phyloP scores from a whole-genome alignment of 1,140 invertebrate species.

The Thalassaphorura encarpata region DNA sequence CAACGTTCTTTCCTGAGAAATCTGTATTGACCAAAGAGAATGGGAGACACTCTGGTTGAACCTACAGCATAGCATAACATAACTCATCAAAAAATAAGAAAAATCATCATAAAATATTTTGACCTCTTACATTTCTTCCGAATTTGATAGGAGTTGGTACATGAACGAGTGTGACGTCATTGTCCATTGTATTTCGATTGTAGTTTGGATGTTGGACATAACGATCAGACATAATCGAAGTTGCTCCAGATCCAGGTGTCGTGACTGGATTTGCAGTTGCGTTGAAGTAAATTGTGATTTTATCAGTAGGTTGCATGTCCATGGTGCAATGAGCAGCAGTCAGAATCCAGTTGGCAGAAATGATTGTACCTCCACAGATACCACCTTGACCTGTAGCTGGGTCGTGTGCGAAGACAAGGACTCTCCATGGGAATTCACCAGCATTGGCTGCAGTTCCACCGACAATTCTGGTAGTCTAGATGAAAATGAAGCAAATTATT shows the following conservation, averaged over 20 bases:
- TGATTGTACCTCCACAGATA: constrained; percentile 41
- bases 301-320: neutral
- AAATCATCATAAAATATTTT: constrained; percentile 39
- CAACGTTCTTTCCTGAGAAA: constrained; percentile 1
- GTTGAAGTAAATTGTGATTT: neutral
- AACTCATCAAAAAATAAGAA: constrained; percentile 50
- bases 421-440: constrained; percentile 53
- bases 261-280: neutral
- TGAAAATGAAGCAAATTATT: too few species aligned
- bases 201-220: neutral
- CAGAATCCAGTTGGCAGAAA: constrained; percentile 48
- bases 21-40: constrained; percentile 11
- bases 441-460: constrained; percentile 47
- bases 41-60: constrained; percentile 17
- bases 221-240: neutral
- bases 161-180: constrained; percentile 34
- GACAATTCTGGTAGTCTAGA: constrained; percentile 45
- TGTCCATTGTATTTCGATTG: neutral
- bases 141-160: constrained; percentile 43
- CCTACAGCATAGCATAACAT: constrained; percentile 41
- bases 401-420: neutral
- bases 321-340: constrained; percentile 43
- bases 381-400: neutral
- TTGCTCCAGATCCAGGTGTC: neutral
- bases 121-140: constrained; percentile 46